Evolutionary conservation across 2,888 invertebrate genomes (phyloP).

Genomic region (Carabus problematicus): DNA sequence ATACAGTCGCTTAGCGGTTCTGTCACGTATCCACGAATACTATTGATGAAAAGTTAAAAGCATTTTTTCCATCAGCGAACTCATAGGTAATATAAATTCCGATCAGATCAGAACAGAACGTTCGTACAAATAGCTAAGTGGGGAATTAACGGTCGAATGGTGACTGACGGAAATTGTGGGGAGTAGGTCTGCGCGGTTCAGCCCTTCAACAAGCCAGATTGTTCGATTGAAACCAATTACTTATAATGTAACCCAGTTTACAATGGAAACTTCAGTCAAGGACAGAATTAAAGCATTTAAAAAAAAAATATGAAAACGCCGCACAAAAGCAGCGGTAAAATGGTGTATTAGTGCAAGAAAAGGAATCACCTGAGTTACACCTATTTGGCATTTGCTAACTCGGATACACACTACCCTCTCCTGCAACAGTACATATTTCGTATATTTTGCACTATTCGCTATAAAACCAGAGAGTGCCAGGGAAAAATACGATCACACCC

Average conservation of each 20-base stretch:
- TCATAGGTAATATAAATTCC: constrained; percentile 43
- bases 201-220: constrained; percentile 23
- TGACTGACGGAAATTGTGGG: background rate
- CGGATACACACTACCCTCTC: background rate
- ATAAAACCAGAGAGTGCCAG: background rate
- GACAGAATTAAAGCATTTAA: constrained; percentile 32
- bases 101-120: constrained; percentile 42
- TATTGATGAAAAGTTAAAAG: constrained; percentile 42
- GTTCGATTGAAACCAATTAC: constrained; percentile 41
- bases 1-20: too few relatives aligned
- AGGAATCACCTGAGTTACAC: background rate
- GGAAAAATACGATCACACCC: too few relatives aligned
- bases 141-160: constrained; percentile 7
- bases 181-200: background rate
- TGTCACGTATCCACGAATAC: constrained; percentile 16
- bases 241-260: constrained; percentile 38
- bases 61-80: constrained; percentile 40
- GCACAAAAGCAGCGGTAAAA: constrained; percentile 2
- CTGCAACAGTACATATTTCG: background rate
- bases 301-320: constrained; percentile 28
- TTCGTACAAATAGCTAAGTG: constrained; percentile 36
- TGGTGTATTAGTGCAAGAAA: too few relatives aligned
- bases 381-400: background rate
- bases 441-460: background rate
- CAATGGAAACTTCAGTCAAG: constrained; percentile 28